Base-by-base conservation (phyloP, 1,140 invertebrate species). In the Nasonia longicornis region DNA sequence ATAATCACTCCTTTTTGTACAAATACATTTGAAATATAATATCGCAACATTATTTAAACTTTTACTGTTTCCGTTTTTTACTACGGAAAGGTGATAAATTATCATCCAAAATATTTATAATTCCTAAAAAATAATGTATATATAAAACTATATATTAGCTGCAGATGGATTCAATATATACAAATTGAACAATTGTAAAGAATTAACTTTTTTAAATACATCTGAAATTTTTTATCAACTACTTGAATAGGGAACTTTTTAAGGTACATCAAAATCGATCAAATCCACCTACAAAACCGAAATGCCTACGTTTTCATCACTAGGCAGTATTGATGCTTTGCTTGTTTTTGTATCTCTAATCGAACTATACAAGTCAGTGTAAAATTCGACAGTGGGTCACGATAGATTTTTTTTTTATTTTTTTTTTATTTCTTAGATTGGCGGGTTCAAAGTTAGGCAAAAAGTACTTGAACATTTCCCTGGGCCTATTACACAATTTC, bases 11-110 rank as follows among this genome's bases (percentile, higher is more conserved):
- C 3, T 48, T 69, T 42, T 22, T 42, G 45, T 77, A 73, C 73
- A 73, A 77, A 82, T 48, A 67, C 63, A 67, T 78, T 78, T 48
- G 4, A 74, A 79, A 79, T 78, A 67, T 66, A 77, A 82, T 74
- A 66, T 74, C 20, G 6, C 14, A 66, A 76, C 26, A 63, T 64
- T 38, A 66, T 77, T 26, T 73, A 26, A 64, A 52, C 16, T 64
- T 64, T 77, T 8, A 58, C 26, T 38, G 26, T 14, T 58, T 64
- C 45, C 4, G 12, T 14, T 29, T 64, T 71, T 26, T 38, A 10
- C 8, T 26, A 35, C 52, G 52, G 45, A 76, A 71, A 63, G 12
- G 16, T 22, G 31, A 76, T 70, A 76, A 81, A 70, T 63, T 7
- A 80, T 80, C 0, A 42, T 52, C 8, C 76, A 3, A 76, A 76